Conservation (phyloP, 2,888 invertebrate genomes). For the Branchipolynoe longqiensis region DNA sequence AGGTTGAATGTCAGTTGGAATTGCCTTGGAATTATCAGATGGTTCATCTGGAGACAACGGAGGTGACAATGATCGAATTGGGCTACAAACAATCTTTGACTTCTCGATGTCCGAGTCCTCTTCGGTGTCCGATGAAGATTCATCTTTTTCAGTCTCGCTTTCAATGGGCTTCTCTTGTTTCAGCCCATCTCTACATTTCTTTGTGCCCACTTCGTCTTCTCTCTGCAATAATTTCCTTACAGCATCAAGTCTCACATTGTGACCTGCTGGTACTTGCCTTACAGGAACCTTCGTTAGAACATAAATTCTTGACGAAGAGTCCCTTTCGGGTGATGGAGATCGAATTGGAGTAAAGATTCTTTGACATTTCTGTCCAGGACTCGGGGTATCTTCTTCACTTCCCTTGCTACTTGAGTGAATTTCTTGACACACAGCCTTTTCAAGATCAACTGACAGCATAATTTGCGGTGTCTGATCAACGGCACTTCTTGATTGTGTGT, state of each 20-base stretch:
- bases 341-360: slow-evolving; percentile 27
- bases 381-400: background rate
- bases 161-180: background rate
- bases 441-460: too few relatives aligned
- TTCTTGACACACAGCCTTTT: too few relatives aligned
- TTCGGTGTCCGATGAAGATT: background rate
- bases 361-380: background rate
- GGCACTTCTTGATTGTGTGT: too few relatives aligned
- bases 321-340: slow-evolving; percentile 28
- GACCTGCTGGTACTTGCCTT: too few relatives aligned
- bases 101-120: background rate
- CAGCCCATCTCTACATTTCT: background rate
- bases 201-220: too few relatives aligned
- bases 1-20: too few relatives aligned
- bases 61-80: slow-evolving; percentile 8
- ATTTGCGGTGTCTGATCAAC: too few relatives aligned
- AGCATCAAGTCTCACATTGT: too few relatives aligned
- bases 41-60: background rate
- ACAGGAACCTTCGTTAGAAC: too few relatives aligned
- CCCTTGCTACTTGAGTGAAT: background rate
- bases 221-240: too few relatives aligned
- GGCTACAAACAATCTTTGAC: slow-evolving; percentile 36
- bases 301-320: background rate
- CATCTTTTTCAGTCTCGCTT: background rate
- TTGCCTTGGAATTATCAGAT: too few relatives aligned